These are phyloP conservation scores for Caenorhabditis sulstoni DNA, from an alignment of 2,888 invertebrate genomes.

Conservation along the genomic window DNA sequence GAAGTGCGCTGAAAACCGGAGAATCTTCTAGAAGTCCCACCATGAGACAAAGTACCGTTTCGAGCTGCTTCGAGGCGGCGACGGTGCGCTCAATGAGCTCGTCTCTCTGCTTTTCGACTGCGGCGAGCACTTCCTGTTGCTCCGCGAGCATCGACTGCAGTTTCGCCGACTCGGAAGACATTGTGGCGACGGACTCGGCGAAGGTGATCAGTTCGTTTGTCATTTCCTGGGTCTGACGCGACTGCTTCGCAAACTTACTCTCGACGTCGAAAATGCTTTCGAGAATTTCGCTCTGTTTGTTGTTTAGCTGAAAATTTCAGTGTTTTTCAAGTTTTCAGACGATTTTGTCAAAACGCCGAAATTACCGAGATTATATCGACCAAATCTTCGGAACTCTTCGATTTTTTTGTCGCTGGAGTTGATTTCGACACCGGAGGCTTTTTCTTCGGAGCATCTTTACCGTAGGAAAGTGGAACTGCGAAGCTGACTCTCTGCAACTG, in stretches of 20 bases:
- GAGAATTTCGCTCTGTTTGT: slow-evolving; percentile 8
- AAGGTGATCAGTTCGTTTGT: slow-evolving; percentile 13
- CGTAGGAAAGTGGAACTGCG: not conserved
- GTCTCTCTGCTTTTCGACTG: not conserved
- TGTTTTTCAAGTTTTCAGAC: not conserved
- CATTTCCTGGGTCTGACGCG: not conserved
- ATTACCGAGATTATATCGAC: slow-evolving; percentile 10
- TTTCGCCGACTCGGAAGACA: not conserved
- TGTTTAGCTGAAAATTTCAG: not conserved
- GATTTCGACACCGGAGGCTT: not conserved
- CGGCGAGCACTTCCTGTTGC: not conserved
- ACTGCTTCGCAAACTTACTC: slow-evolving; percentile 7
- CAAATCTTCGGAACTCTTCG: not conserved
- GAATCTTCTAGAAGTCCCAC: not conserved
- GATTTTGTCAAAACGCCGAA: not conserved
- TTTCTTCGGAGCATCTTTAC: not conserved
- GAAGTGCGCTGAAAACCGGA: slow-evolving; percentile 6
- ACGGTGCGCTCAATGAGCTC: not conserved
- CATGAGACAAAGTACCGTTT: not conserved
- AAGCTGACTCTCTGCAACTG: slow-evolving; percentile 12
- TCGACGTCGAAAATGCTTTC: slow-evolving; percentile 16
- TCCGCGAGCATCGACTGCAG: slow-evolving; percentile 2
- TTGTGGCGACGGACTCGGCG: slow-evolving; percentile 1
- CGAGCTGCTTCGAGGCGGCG: not conserved
- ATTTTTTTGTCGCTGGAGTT: slow-evolving; percentile 5